Base-by-base conservation (phyloP, 2,888 invertebrate genomes). In the Acrobasis consociella region DNA sequence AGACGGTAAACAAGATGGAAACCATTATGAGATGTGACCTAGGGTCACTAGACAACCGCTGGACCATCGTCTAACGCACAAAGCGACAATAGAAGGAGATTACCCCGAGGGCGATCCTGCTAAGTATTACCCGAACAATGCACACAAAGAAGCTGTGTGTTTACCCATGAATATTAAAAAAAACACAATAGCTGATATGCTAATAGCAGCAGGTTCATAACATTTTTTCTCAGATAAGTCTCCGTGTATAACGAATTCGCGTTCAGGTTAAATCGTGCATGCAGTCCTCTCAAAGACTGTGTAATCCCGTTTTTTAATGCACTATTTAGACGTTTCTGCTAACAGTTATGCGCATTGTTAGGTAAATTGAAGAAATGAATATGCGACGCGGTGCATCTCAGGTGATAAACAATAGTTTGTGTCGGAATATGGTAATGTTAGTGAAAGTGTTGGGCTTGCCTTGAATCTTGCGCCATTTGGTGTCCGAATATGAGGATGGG, bases 161-260 rank as follows among this genome's bases (percentile, higher is more conserved):
- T 92, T 92, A 91, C 91, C 87, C 89, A 92, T 92, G 92, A 92
- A 92, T 89, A 89, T 83, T 83, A 82, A 80, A 84, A 75, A 22
- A 86, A 85, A 82, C 78, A 91, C 89, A 91, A 91, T 87, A 72
- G 86, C 78, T 81, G 82, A 82, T 83, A 85, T 88, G 84, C 80
- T 90, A 91, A 91, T 90, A 81, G 79, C 82, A 87, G 88, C 92
- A 92, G 92, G 92, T 92, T 89, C 89, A 88, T 81, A 83, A 78
- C 76, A 76, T 77, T 81, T 84, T 86, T 88, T 88, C 86, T 87
- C 85, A 90, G 89, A 90, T 91, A 92, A 92, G 80, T 82, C 84
- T 85, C 73, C 84, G 71, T 91, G 92, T 92, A 89, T 90, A 92
- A 92, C 92, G 92, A 92, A 92, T 92, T 91, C 83, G 92, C 92